Base-by-base conservation (phyloP, 2,888 invertebrate species). In the Branchellion lobata region DNA sequence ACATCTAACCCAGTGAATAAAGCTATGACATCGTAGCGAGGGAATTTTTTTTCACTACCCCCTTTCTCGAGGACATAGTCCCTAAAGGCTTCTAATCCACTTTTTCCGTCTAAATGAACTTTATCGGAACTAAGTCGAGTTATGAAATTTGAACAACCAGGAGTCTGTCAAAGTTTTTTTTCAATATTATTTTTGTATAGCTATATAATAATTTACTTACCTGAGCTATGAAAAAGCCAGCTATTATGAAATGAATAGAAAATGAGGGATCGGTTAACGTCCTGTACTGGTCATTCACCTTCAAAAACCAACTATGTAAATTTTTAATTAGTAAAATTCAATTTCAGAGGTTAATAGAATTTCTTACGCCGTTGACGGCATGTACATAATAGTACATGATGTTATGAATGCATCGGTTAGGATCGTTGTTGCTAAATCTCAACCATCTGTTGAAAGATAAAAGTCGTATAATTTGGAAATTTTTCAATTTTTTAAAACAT, bases 281-380 rank as follows among this genome's bases (percentile, higher is more conserved):
- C 24, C 21, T 57, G 61, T 57, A 57, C 61, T 57, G 61, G 24
- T 57, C 61, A 57, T 57, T 57, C 8, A 57, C 61, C 61, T 57
- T 3, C 3, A n/a, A 57, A 5, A 24, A 24, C 21, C 21, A 40
- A 40, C 5, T 40, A n/a, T n/a, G n/a, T n/a, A n/a, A n/a, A n/a
- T n/a, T n/a, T n/a, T n/a, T n/a, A n/a, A n/a, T n/a, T n/a, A n/a
- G n/a, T n/a, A n/a, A n/a, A n/a, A 57, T 57, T 57, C 8, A 57
- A 5, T n/a, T 57, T 3, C 3, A n/a, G 21, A 5, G 5, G 5
- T 57, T 57, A 40, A 40, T 8, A 8, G 21, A 18, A 57, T 8
- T 18, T 3, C 21, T 5, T n/a, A 57, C 61, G 3, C 61, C 61
- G 24, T 57, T 57, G 3, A 57, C 14, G 61, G 61, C 61, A 57